Conservation (phyloP, 2,113 vertebrate species). For the Nipponia nippon region DNA sequence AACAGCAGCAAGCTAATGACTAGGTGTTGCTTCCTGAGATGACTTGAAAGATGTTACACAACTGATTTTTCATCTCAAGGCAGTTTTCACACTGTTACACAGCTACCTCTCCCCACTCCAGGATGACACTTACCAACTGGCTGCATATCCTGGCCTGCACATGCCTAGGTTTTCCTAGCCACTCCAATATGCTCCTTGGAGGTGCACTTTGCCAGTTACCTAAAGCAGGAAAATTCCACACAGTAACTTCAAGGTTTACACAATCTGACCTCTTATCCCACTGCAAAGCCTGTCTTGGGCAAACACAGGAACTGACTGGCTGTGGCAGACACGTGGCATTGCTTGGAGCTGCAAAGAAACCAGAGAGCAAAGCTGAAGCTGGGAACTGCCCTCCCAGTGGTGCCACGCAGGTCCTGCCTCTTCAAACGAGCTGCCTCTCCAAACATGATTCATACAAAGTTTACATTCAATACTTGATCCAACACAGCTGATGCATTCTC, state of each 20-base stretch:
- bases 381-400: not conserved
- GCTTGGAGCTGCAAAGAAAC: not conserved
- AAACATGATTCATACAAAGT: fast-evolving
- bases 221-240: not conserved
- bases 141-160: not conserved
- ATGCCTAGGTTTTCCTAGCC: not conserved
- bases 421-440: not conserved
- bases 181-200: not conserved
- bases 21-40: constrained; percentile 9
- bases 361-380: not conserved
- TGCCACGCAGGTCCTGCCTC: not conserved
- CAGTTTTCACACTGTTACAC: not conserved
- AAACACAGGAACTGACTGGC: not conserved
- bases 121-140: not conserved
- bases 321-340: not conserved
- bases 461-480: not conserved
- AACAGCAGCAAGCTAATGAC: constrained; percentile 69
- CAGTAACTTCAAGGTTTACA: not conserved
- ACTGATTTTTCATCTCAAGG: constrained; percentile 10
- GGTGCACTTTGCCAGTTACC: not conserved
- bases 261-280: not conserved
- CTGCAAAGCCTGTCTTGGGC: not conserved
- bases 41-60: not conserved
- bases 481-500: not conserved
- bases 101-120: not conserved